A percentile compares a stretch with the other conserved stretches of the same genome.
Conservation (phyloP, 2,797 vertebrate genomes). For the Sebastes jordani region DNA sequence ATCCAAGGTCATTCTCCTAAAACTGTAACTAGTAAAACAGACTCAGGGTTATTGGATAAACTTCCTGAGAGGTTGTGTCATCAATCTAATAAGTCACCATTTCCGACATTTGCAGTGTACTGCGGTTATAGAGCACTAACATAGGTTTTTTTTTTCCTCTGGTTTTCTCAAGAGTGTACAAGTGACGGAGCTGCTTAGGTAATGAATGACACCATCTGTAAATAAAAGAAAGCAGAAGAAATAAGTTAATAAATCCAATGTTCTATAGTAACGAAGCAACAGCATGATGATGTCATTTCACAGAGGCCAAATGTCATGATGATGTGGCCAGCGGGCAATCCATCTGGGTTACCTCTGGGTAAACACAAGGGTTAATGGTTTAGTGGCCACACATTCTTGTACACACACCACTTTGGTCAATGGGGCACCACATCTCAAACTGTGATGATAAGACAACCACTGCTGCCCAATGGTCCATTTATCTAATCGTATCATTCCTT, state of each 20-base stretch:
- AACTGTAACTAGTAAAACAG: conserved; percentile 54
- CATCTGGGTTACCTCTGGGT: conserved; percentile 1
- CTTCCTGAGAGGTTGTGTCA: conserved; percentile 30
- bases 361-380: conserved; percentile 23
- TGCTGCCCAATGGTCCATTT: neutral
- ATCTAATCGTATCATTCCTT: conserved; percentile 29
- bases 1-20: conserved; percentile 44
- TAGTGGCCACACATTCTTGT: neutral
- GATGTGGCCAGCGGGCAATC: conserved; percentile 9
- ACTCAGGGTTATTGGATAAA: conserved; percentile 41
- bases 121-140: neutral
- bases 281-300: neutral
- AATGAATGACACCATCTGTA: neutral
- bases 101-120: conserved; percentile 4
- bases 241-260: neutral
- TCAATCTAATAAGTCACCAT: conserved; percentile 48
- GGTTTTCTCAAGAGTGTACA: neutral
- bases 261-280: neutral
- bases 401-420: neutral
- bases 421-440: conserved; percentile 1
- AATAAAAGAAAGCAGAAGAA: neutral
- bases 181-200: neutral
- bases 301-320: conserved; percentile 8
- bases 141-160: neutral
- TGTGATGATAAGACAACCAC: neutral